phyloP scores from a whole-genome alignment of 2,797 vertebrate genomes.

The Lutjanus argentimaculatus region DNA sequence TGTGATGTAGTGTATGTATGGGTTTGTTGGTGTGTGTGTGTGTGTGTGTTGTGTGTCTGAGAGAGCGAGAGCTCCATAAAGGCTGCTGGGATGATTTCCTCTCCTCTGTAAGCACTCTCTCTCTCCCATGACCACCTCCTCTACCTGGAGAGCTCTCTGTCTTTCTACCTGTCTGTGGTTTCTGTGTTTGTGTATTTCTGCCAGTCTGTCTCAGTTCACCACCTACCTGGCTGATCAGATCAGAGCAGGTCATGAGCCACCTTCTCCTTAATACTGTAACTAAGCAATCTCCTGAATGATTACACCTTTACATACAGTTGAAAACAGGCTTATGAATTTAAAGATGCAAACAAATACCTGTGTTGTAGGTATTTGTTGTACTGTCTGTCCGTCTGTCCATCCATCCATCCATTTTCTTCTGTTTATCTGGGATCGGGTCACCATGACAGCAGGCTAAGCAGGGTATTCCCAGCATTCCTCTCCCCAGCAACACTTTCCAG shows the following conservation, averaged over 20 bases:
- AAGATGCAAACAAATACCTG: too few relatives aligned
- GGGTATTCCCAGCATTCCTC: too few relatives aligned
- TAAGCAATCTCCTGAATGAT: neutral
- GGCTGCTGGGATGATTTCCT: conserved; percentile 72
- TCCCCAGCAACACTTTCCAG: too few relatives aligned
- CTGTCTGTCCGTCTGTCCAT: too few relatives aligned
- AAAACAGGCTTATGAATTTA: too few relatives aligned
- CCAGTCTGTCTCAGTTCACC: conserved; percentile 2
- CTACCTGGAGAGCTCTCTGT: conserved; percentile 66
- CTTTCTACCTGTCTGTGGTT: conserved; percentile 45
- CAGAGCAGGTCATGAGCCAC: neutral
- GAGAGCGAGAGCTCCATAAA: conserved; percentile 50
- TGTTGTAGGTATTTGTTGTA: too few relatives aligned
- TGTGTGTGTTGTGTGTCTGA: conserved; percentile 28
- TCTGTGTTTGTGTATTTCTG: conserved; percentile 11
- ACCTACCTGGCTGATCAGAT: neutral
- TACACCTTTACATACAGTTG: neutral
- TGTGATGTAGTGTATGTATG: conserved; percentile 38
- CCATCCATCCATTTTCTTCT: too few relatives aligned
- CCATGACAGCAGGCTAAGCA: too few relatives aligned
- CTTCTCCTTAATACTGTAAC: too few relatives aligned
- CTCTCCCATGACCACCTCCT: conserved; percentile 81
- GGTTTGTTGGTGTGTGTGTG: conserved; percentile 30
- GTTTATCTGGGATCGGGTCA: too few relatives aligned
- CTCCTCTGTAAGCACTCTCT: conserved; percentile 68